Evolutionary conservation across 2,797 vertebrate genomes (phyloP), one percentile per base, ranked within the genome.

Genomic region (Eurystomus glaucurus): DNA sequence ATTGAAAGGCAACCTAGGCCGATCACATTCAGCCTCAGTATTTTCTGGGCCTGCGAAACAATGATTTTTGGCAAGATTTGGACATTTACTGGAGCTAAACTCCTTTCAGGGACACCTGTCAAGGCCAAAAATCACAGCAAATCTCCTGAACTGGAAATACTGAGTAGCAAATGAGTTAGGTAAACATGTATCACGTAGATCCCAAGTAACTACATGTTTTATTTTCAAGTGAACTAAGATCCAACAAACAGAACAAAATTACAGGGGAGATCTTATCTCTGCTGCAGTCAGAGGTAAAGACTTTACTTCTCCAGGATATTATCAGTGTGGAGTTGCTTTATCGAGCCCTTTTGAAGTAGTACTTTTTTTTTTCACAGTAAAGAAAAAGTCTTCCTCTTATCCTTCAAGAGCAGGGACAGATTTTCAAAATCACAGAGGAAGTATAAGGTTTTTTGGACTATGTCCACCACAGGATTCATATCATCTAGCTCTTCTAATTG

Each of bases 181-280:
- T 26, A 86, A 65, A 28, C 4, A 4, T 33, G 14, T 31, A 35
- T 58, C 57, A 65, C 10, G 23, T 69, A 54, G 21, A 60, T 54
- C 8, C 66, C 75, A 62, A 81, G 51, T 58, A 50, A 48, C n/a
- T 52, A 48, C 23, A 35, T 17, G 15, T 29, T 89, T 52, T 72
- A 78, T 93, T 81, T 78, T 72, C 43, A 61, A 85, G 35, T 85
- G 35, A 76, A 85, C 4, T 51, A 29, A 85, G 88, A 77, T 71
- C 15, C 25, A 80, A 10, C 10, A 77, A 82, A 55, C 5, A 50
- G 33, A 62, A 31, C 0, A 62, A 85, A 89, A 11, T 35, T 70
- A 20, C 3, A 3, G 12, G 2, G 3, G 10, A 80, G 26, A 46
- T 46, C 31, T 79, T 52, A 31, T 51, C 8, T 80, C 50, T 60